Conservation (phyloP, 2,888 invertebrate genomes). For the Limnephilus rhombicus region DNA sequence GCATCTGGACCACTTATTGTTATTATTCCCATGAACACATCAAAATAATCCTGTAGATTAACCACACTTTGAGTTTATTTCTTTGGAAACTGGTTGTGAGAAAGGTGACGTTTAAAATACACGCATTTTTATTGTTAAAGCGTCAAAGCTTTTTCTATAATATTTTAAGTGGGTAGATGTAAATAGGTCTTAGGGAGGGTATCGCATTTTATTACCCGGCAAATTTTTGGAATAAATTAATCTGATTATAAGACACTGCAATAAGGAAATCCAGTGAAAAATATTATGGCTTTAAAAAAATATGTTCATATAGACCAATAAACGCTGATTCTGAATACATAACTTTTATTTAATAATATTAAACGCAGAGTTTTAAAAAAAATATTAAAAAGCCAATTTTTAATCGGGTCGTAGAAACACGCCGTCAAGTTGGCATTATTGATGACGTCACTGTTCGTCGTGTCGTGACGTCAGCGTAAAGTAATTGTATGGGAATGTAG, state of each 20-base stretch:
- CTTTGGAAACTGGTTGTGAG: background rate
- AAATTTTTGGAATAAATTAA: background rate
- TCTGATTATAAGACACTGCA: background rate
- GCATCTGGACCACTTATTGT: conserved; percentile 32
- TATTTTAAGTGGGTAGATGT: background rate
- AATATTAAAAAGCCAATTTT: too few relatives aligned
- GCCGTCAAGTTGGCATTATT: too few relatives aligned
- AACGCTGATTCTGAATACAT: too few relatives aligned
- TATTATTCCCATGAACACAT: conserved; percentile 39
- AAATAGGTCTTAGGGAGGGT: background rate
- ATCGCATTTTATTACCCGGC: background rate
- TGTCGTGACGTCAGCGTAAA: too few relatives aligned
- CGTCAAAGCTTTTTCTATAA: background rate
- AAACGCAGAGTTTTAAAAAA: too few relatives aligned
- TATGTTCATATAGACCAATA: too few relatives aligned
- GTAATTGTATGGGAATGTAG: too few relatives aligned
- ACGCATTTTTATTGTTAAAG: background rate
- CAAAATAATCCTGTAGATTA: conserved; percentile 42
- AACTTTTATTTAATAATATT: too few relatives aligned
- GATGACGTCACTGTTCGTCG: too few relatives aligned
- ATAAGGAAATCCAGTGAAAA: too few relatives aligned
- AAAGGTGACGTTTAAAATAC: background rate
- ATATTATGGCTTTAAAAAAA: too few relatives aligned
- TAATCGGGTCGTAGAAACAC: too few relatives aligned
- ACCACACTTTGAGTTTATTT: background rate